Base-by-base conservation (phyloP, 1,140 invertebrate species). In the Rhyzopertha dominica region DNA sequence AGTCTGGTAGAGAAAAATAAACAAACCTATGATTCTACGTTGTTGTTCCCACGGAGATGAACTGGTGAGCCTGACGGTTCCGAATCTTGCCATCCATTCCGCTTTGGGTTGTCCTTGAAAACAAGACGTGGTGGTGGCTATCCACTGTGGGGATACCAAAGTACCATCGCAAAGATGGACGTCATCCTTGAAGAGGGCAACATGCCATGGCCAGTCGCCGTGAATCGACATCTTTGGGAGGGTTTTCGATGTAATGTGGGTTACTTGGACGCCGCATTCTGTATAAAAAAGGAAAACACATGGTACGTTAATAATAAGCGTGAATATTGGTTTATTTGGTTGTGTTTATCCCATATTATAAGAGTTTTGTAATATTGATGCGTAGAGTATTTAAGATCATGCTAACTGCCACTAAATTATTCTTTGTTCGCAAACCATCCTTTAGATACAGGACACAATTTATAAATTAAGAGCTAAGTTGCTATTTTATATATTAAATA, bases 121-220 rank as follows among this genome's bases (percentile, higher is more conserved):
- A 63, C 90, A 94, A 1, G 86, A 86, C n/a, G 85, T 81, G 0
- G 88, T 89, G 10, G 89, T 91, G 16, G 91, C 68, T 1, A 94
- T 73, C 90, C 90, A 93, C 42, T 81, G 78, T 1, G 80, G 73
- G 5, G 86, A 81, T 1, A 87, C 70, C 2, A 94, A 71, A 5
- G 87, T 88, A 1, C 82, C 90, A 63, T 94, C 90, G 63, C 90
- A 94, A 5, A 88, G 83, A 59, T 94, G 90, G 24, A 85, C 79
- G 47, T 87, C 82, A 57, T 90, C 78, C 56, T 89, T 85, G 49
- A 89, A 80, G 0, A 94, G 72, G 5, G 85, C 80, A 10, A 81
- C 85, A 60, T 91, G 82, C 89, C 90, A 94, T 10, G 90, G 90
- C 89, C 90, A 94, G 58, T 92, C 85, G 2, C 85, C 85, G 1